A percentile compares a stretch with the other conserved stretches of the same genome.
Evolutionary conservation across 2,888 invertebrate genomes (phyloP).

Genomic region (Hofmannophila pseudospretella): DNA sequence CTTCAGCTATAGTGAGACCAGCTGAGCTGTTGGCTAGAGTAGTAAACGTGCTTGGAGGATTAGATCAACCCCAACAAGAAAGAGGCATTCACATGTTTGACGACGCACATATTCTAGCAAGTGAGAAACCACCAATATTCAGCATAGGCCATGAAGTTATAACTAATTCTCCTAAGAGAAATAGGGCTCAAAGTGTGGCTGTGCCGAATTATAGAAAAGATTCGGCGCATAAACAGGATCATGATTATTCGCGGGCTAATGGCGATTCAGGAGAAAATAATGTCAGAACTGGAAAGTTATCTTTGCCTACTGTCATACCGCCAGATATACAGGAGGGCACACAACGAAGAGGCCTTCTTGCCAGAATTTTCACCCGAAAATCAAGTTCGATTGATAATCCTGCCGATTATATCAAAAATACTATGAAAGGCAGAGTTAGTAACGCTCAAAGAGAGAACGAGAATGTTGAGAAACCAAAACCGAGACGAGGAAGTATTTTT

Average conservation of each 20-base stretch:
- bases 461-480: constrained; percentile 34
- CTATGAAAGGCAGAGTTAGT: constrained; percentile 50
- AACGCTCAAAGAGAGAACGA: constrained; percentile 41
- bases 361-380: constrained; percentile 50
- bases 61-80: constrained; percentile 66
- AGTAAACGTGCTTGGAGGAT: constrained; percentile 85
- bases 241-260: constrained; percentile 84
- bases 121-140: constrained; percentile 80
- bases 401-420: constrained; percentile 52
- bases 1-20: constrained; percentile 84
- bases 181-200: constrained; percentile 81
- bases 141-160: constrained; percentile 68
- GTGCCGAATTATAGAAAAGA: constrained; percentile 67
- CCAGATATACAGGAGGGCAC: constrained; percentile 22
- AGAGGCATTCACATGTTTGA: constrained; percentile 83
- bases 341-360: constrained; percentile 46
- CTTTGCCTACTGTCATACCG: constrained; percentile 43
- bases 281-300: constrained; percentile 63
- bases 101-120: constrained; percentile 85
- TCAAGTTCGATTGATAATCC: constrained; percentile 52
- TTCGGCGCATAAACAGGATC: constrained; percentile 53
- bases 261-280: constrained; percentile 79
- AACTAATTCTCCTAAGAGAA: constrained; percentile 58
- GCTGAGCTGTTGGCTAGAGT: constrained; percentile 86
- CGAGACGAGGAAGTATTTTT: constrained; percentile 58